These are phyloP conservation scores for Cephus rjabovi DNA, from an alignment of 2,888 invertebrate species.

Conservation along the genomic window DNA sequence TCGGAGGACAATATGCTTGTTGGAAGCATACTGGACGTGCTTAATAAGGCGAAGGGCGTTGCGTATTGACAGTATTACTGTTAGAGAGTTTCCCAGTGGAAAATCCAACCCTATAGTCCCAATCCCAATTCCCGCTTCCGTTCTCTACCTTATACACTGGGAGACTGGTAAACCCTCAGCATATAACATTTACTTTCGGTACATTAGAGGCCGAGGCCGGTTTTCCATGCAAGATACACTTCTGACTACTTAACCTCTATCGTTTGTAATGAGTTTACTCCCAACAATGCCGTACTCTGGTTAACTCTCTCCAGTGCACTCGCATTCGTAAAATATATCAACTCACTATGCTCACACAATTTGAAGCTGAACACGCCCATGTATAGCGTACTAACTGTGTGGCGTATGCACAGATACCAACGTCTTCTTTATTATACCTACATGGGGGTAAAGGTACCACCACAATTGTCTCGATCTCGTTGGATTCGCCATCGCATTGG, in stretches of 20 bases:
- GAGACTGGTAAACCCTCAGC: neutral
- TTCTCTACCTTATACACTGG: neutral
- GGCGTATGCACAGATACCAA: neutral
- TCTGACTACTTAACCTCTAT: slow-evolving; percentile 35
- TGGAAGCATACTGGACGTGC: neutral
- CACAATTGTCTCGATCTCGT: neutral
- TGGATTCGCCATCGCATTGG: neutral
- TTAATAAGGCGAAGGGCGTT: neutral
- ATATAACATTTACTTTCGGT: slow-evolving; percentile 8
- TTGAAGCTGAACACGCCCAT: neutral
- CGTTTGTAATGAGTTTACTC: slow-evolving; percentile 41
- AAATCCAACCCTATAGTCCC: neutral
- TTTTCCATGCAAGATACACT: slow-evolving; percentile 29
- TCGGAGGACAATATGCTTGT: neutral
- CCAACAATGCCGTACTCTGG: slow-evolving; percentile 29
- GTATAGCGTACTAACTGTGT: neutral
- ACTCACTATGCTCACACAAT: neutral
- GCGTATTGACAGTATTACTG: neutral
- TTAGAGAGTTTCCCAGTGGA: neutral
- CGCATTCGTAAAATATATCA: slow-evolving; percentile 8
- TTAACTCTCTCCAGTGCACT: slow-evolving; percentile 12
- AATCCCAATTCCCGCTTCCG: neutral
- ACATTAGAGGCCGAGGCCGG: slow-evolving; percentile 18
- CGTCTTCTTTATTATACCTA: neutral
- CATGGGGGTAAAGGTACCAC: neutral